Base-by-base conservation (phyloP, 2,888 invertebrate genomes). In the Cynaeus angustus region DNA sequence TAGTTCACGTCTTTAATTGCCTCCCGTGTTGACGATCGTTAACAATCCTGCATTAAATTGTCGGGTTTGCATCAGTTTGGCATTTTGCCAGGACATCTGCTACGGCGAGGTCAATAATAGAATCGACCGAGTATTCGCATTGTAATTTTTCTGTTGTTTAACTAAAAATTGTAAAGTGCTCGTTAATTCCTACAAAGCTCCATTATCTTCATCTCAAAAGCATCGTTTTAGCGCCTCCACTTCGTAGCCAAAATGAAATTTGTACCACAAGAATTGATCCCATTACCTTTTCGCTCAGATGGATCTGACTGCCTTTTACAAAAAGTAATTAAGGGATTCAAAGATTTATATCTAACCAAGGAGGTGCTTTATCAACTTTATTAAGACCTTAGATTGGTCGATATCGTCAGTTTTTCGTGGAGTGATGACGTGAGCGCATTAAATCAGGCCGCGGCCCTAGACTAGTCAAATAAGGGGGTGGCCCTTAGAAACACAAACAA, bases 401-500 rank as follows among this genome's bases (percentile, higher is more conserved):
- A 59, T 59, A 59, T 59, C 59, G 45, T 45, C 59, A 59, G 59
- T 59, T 59, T 59, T 59, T 59, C 30, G 56, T 55, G 10, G 46
- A 46, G 59, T 45, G 59, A 59, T 59, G 59, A 59, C 59, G 59
- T 59, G 59, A 43, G 30, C 43, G 46, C 59, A 33, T 59, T 59
- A 59, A 58, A 59, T 59, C 59, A 28, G 59, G 59, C 46, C 59
- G 59, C 45, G 37, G 53, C 53, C 53, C 53, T 33, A 46, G 45
- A 59, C 45, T 59, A 59, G 59, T 59, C 59, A 59, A 59, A 59
- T 59, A 59, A 59, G 59, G 59, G 59, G 59, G 59, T 59, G 59
- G 59, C 59, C 59, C 59, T 59, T 62, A 38, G 50, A 62, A 62
- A 62, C 50, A 38, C 28, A 53, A 53, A 53, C 53, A 50, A 50